A percentile compares a stretch with the other conserved stretches of the same genome.
Conservation (phyloP, 1,140 invertebrate species). For the Steinernema feltiae region DNA sequence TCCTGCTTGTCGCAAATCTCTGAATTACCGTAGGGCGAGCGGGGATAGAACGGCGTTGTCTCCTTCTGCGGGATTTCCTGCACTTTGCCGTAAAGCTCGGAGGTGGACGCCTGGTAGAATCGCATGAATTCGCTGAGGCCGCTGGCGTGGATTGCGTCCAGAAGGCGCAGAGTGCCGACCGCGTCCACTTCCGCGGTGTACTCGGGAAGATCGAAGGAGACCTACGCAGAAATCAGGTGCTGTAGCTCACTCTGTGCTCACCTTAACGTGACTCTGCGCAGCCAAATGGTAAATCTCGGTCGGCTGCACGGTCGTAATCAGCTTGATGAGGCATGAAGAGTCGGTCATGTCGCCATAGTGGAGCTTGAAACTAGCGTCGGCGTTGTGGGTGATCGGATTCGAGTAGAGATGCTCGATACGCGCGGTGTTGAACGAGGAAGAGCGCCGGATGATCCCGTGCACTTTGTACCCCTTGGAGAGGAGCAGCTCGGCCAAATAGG, state of each 20-base stretch:
- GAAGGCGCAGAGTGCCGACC: slow-evolving; percentile 83
- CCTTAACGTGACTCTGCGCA: slow-evolving; percentile 99
- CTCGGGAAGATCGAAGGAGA: slow-evolving; percentile 92
- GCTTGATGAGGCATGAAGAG: slow-evolving; percentile 89
- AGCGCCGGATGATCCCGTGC: slow-evolving; percentile 81
- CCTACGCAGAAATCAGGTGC: slow-evolving; percentile 61
- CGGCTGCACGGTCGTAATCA: slow-evolving; percentile 78
- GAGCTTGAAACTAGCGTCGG: slow-evolving; percentile 69
- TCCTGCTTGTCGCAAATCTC: background rate
- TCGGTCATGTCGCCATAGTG: slow-evolving; percentile 99
- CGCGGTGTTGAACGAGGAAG: slow-evolving; percentile 91
- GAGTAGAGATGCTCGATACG: slow-evolving; percentile 91
- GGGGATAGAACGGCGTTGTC: slow-evolving; percentile 94
- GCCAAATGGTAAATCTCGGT: slow-evolving; percentile 96
- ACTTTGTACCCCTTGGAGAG: slow-evolving; percentile 83
- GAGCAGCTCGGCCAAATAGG: slow-evolving; percentile 92
- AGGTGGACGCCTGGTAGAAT: slow-evolving; percentile 98
- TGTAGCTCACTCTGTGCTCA: slow-evolving; percentile 59
- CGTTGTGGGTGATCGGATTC: slow-evolving; percentile 61
- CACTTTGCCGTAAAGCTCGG: slow-evolving; percentile 95
- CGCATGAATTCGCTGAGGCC: slow-evolving; percentile 75
- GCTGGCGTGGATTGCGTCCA: slow-evolving; percentile 91
- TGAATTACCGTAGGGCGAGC: slow-evolving; percentile 89
- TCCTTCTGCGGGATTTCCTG: slow-evolving; percentile 92
- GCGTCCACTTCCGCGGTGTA: slow-evolving; percentile 98